Evolutionary conservation across 2,888 invertebrate genomes (phyloP).

Genomic region (Eupithecia tripunctaria): DNA sequence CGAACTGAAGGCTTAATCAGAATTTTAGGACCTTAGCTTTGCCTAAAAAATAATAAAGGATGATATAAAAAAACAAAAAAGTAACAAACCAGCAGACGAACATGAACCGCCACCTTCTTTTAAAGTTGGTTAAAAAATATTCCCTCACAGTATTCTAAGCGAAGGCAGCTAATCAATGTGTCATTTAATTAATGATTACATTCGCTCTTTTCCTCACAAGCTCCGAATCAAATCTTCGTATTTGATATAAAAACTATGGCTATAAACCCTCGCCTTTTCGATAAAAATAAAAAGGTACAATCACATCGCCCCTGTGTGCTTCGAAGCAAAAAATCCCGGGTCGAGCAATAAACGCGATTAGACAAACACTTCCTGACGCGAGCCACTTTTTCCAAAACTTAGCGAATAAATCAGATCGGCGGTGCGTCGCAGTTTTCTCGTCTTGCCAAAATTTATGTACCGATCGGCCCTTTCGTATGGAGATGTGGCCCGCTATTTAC

Average conservation of each 20-base stretch:
- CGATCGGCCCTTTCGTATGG: constrained; percentile 85
- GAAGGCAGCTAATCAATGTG: neutral
- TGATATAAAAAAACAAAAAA: too few species aligned
- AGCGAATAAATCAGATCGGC: constrained; percentile 82
- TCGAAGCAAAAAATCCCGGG: constrained; percentile 72
- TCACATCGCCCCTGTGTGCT: constrained; percentile 62
- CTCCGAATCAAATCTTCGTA: neutral
- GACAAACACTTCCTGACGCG: constrained; percentile 83
- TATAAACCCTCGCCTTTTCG: neutral
- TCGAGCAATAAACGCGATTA: constrained; percentile 81
- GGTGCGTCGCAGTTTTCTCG: constrained; percentile 83
- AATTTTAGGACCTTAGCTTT: too few species aligned
- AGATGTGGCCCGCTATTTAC: constrained; percentile 83
- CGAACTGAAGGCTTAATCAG: too few species aligned
- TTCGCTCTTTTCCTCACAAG: neutral
- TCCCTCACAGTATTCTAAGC: neutral
- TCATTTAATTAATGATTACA: neutral
- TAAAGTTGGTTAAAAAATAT: too few species aligned
- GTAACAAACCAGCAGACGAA: too few species aligned
- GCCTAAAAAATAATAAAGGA: too few species aligned
- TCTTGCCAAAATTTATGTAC: constrained; percentile 84
- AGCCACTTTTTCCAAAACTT: constrained; percentile 83
- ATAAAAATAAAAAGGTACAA: constrained; percentile 9
- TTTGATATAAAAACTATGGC: constrained; percentile 8
- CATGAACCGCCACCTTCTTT: too few species aligned